Evolutionary conservation across 1,140 invertebrate species (phyloP), one percentile per base, ranked within the genome.

Genomic region (Rhyzopertha dominica): DNA sequence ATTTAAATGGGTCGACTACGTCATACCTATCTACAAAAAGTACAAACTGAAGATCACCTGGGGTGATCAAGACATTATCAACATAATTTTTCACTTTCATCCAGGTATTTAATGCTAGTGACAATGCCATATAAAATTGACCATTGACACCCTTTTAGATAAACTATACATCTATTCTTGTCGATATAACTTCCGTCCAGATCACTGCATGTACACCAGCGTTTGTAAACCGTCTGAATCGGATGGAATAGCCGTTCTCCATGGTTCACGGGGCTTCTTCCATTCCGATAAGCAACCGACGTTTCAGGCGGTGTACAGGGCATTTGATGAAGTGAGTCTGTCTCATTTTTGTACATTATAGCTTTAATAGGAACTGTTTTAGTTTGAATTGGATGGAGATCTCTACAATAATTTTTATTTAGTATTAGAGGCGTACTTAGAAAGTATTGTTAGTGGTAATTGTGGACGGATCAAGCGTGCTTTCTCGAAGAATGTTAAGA

Each of bases 21-120:
- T 96, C 2, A 74, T 84, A 35, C 82, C 87, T 8, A 87, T 94
- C 53, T 87, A 90, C 67, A 79, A 87, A 53, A 81, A 88, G 62
- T 96, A 90, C 69, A 85, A 82, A 54, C 61, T 85, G 5, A 84
- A 90, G 59, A 90, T 96, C 31, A 91, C 88, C 3, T 96, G 90
- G 89, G 94, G 93, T n/a, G 93, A 97, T 72, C 94, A 97, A 70
- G 93, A 96, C 73, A 90, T 97, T 44, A 91, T 97, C 49, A 97
- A 97, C 65, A 93, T 96, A 50, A 85, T 95, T 56, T 95, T 96
- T 66, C 85, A 92, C 69, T 88, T 84, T 69, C 83, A 94, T 76
- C 82, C 88, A 56, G 79, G 81, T 83, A 49, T 43, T 34, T 12
- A 10, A n/a, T 3, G 10, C 29, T 36, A 17, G 10, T 43, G 8